Percentiles rank a stretch among this genome's conserved stretches.
phyloP scores from a whole-genome alignment of 2,888 invertebrate genomes.

The Oxycera nigricornis region DNA sequence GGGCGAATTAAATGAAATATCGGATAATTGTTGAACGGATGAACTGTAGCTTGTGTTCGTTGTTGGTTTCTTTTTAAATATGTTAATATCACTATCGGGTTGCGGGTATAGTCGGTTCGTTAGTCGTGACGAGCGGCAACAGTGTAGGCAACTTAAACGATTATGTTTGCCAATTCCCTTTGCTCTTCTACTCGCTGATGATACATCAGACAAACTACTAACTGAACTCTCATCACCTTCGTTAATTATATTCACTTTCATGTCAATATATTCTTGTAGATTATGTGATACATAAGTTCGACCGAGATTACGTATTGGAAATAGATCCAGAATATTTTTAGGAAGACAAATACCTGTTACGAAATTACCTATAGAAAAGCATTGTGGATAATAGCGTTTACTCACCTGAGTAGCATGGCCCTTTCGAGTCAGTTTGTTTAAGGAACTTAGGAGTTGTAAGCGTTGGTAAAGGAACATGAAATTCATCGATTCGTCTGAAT shows the following conservation, averaged over 20 bases:
- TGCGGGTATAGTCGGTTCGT: slow-evolving; percentile 53
- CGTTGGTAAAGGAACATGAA: slow-evolving; percentile 57
- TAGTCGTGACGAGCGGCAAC: slow-evolving; percentile 54
- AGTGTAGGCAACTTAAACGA: slow-evolving; percentile 57
- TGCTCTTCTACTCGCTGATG: slow-evolving; percentile 58
- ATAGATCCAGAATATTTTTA: slow-evolving; percentile 59
- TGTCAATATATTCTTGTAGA: slow-evolving; percentile 59
- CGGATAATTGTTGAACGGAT: slow-evolving; percentile 55
- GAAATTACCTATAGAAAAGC: too few relatives aligned
- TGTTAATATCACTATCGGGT: slow-evolving; percentile 51
- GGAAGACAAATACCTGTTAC: slow-evolving; percentile 59
- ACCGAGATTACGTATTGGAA: slow-evolving; percentile 57
- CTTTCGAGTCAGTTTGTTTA: slow-evolving; percentile 57
- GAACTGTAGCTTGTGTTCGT: slow-evolving; percentile 48
- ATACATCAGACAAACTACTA: slow-evolving; percentile 62
- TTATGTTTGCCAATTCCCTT: slow-evolving; percentile 60
- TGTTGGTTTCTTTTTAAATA: slow-evolving; percentile 48
- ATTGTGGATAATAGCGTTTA: not conserved
- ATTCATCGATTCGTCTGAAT: slow-evolving; percentile 53
- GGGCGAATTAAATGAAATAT: slow-evolving; percentile 60
- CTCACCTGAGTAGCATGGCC: slow-evolving; percentile 60
- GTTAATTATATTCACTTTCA: slow-evolving; percentile 57
- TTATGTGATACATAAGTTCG: slow-evolving; percentile 61
- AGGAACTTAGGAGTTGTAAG: slow-evolving; percentile 58
- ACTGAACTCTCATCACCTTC: slow-evolving; percentile 61